Percentiles rank a stretch among this genome's conserved stretches.
These are phyloP conservation scores for Penaeus chinensis DNA, from an alignment of 1,140 invertebrate genomes.

Conservation along the genomic window DNA sequence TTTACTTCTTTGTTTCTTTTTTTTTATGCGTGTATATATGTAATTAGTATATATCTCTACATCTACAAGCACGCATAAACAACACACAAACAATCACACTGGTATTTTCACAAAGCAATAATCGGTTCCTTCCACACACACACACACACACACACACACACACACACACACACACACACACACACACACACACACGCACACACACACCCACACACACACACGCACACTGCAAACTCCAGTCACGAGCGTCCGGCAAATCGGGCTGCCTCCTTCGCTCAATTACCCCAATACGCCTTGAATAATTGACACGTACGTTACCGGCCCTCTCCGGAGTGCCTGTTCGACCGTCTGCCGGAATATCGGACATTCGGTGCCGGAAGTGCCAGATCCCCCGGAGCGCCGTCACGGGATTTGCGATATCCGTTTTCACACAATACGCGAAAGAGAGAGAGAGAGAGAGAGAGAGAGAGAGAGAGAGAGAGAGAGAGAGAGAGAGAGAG, in stretches of 20 bases:
- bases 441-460: not conserved
- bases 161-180: not conserved
- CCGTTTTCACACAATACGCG: no score
- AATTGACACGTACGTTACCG: no score
- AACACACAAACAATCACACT: not conserved
- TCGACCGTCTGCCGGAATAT: no score
- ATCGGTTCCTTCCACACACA: not conserved
- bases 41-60: not conserved
- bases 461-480: slow-evolving; percentile 29
- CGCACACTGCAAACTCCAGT: not conserved
- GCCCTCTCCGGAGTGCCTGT: no score
- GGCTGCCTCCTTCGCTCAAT: no score
- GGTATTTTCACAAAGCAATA: not conserved
- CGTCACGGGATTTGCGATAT: no score
- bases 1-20: not conserved
- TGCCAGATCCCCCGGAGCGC: no score
- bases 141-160: not conserved
- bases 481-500: not conserved
- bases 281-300: no score
- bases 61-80: not conserved
- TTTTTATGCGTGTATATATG: not conserved
- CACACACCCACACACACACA: not conserved
- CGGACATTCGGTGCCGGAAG: no score
- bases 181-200: not conserved
- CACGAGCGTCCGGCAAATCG: not conserved